A percentile compares a stretch with the other conserved stretches of the same genome.
phyloP scores from a whole-genome alignment of 2,797 vertebrate genomes.

The Microctenopoma stevenorrisi region DNA sequence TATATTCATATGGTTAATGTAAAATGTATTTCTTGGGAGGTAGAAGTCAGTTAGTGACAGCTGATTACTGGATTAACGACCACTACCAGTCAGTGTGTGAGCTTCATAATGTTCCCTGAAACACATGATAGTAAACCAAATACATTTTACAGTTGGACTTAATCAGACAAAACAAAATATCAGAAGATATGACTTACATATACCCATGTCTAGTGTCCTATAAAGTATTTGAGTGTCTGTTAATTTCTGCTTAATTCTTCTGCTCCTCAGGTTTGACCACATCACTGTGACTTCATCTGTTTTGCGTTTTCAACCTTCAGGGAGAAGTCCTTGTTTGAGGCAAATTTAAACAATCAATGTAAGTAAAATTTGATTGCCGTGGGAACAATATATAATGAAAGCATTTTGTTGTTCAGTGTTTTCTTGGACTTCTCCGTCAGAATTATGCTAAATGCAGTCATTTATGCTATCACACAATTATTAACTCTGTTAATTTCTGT shows the following conservation, averaged over 20 bases:
- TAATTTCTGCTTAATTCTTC: constrained; percentile 12
- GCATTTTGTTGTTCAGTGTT: neutral
- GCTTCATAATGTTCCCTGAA: neutral
- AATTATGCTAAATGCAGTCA: neutral
- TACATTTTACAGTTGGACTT: neutral
- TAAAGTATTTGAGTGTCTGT: neutral
- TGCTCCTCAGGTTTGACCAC: constrained; percentile 69
- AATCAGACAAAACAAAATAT: neutral
- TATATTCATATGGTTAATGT: neutral
- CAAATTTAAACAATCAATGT: constrained; percentile 36
- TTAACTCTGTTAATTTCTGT: neutral
- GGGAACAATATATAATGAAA: neutral
- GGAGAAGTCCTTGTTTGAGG: constrained; percentile 20
- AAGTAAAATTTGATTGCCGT: constrained; percentile 28
- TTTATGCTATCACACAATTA: constrained; percentile 1
- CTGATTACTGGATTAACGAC: neutral
- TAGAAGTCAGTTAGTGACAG: neutral
- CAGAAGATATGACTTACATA: neutral
- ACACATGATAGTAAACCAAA: neutral
- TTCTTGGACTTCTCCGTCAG: neutral
- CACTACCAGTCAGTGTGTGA: too few relatives aligned
- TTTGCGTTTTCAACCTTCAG: constrained; percentile 29
- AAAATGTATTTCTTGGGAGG: neutral
- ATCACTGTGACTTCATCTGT: constrained; percentile 72
- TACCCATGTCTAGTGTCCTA: too few relatives aligned